Base-by-base conservation (phyloP, 2,113 vertebrate species). In the Mustela nigripes region DNA sequence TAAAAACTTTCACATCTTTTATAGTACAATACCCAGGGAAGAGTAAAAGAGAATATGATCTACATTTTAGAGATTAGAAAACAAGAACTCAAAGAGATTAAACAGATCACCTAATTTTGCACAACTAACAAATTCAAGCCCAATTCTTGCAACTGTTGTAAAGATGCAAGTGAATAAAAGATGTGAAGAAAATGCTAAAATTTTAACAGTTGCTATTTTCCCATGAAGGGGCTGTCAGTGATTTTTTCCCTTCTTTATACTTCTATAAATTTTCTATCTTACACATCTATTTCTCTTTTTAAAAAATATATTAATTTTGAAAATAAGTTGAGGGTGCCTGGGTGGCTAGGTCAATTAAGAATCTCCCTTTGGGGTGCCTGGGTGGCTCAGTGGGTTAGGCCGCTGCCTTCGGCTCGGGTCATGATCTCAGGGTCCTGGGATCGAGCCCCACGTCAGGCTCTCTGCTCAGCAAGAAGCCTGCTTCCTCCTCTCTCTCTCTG, bases 271-370 rank as follows among this genome's bases (percentile, higher is more conserved):
- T 53, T 78, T 86, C 60, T 86, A 28, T 21, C 56, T 45, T 82
- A 39, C 6, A 67, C 19, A 91, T 63, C 2, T 48, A 33, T 87
- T 91, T 87, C 58, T 91, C 67, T 79, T 83, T 83, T 39, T 33
- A 79, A 90, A 90, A 91, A 91, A 91, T 11, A 53, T 26, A 74
- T 11, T 58, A 86, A 81, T 81, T 95, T n/a, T 86, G 24, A 74
- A 67, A 28, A 69, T 16, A 74, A 74, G 4, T n/a, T n/a, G 65
- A 67, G 33, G 15, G 65, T n/a, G 15, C 33, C 31, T n/a, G 33
- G 65, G 31, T 67, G 33, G 31, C 65, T 67, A 14, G 7, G 15
- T 67, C 33, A n/a, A 33, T n/a, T 67, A 67, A 67, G 65, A 7
- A n/a, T 67, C 33, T 33, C 31, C 65, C 15, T 67, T 53, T 15